These are phyloP conservation scores for Pagetopsis macropterus DNA, from an alignment of 2,797 vertebrate genomes.

Conservation along the genomic window DNA sequence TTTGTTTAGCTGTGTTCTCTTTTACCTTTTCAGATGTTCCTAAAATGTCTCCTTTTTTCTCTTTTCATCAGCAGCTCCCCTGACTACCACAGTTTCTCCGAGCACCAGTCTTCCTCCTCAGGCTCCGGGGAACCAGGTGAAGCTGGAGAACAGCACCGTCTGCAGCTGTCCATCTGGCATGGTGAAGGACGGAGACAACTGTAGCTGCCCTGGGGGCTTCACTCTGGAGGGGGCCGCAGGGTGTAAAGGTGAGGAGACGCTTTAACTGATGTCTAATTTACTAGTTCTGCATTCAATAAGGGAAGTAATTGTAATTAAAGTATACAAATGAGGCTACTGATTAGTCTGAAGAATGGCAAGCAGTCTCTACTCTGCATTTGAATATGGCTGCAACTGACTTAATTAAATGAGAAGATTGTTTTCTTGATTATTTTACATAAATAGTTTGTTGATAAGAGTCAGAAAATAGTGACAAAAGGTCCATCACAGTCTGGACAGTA, in stretches of 20 bases:
- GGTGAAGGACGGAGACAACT: conserved; percentile 61
- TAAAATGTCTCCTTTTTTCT: background rate
- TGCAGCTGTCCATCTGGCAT: conserved; percentile 70
- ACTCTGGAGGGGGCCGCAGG: conserved; percentile 43
- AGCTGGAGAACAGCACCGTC: conserved; percentile 29
- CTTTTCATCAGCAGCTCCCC: conserved; percentile 35
- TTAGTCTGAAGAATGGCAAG: background rate
- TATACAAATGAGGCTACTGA: background rate
- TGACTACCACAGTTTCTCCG: conserved; percentile 20
- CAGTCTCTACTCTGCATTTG: background rate
- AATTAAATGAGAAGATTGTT: too few relatives aligned
- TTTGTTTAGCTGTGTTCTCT: too few relatives aligned
- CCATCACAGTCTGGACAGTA: too few relatives aligned
- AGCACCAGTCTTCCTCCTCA: conserved; percentile 24
- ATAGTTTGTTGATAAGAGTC: too few relatives aligned
- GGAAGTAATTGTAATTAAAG: background rate
- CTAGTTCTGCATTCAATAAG: background rate
- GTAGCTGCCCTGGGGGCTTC: conserved; percentile 78
- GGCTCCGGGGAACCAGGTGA: conserved; percentile 73
- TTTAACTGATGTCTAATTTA: background rate
- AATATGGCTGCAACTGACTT: too few relatives aligned
- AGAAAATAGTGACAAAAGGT: too few relatives aligned
- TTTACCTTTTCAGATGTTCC: too few relatives aligned
- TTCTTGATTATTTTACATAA: too few relatives aligned
- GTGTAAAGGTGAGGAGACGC: conserved; percentile 73